Percentiles rank a stretch among this genome's conserved stretches.
Conservation (phyloP, 23 tunicate species). For the Botrylloides violaceus region DNA sequence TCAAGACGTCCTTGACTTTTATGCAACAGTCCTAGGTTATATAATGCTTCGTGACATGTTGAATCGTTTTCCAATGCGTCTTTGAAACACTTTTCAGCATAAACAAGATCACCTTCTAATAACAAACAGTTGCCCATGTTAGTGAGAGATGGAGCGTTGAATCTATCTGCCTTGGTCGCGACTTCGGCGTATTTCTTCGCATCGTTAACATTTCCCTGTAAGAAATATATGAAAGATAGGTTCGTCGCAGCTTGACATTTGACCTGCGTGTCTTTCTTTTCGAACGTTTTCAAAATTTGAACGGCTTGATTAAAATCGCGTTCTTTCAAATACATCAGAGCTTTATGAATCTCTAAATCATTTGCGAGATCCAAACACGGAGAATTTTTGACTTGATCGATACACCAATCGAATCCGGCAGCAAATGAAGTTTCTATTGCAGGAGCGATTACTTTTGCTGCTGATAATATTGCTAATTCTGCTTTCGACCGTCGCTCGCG, state of each 20-base stretch:
- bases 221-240: slow-evolving; percentile 80
- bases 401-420: slow-evolving; percentile 98
- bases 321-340: slow-evolving; percentile 85
- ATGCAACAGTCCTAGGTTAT: slow-evolving; percentile 72
- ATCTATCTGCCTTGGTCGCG: slow-evolving; percentile 84
- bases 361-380: slow-evolving; percentile 82
- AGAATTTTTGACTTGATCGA: slow-evolving; percentile 89
- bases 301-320: slow-evolving; percentile 81
- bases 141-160: slow-evolving; percentile 73
- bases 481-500: slow-evolving; percentile 62
- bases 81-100: slow-evolving; percentile 55
- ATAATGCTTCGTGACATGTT: slow-evolving; percentile 85
- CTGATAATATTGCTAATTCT: slow-evolving; percentile 76
- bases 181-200: slow-evolving; percentile 79
- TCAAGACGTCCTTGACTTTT: slow-evolving; percentile 42
- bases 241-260: slow-evolving; percentile 93
- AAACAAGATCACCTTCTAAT: slow-evolving; percentile 43
- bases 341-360: slow-evolving; percentile 97
- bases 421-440: slow-evolving; percentile 61
- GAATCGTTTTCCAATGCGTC: slow-evolving; percentile 93
- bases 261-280: slow-evolving; percentile 93
- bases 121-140: slow-evolving; percentile 71
- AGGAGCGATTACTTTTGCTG: slow-evolving; percentile 94
- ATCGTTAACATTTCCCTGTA: slow-evolving; percentile 69
- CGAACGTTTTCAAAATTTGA: slow-evolving; percentile 80